Conservation (phyloP, 2,888 invertebrate species). For the Cheilosia scutellata region DNA sequence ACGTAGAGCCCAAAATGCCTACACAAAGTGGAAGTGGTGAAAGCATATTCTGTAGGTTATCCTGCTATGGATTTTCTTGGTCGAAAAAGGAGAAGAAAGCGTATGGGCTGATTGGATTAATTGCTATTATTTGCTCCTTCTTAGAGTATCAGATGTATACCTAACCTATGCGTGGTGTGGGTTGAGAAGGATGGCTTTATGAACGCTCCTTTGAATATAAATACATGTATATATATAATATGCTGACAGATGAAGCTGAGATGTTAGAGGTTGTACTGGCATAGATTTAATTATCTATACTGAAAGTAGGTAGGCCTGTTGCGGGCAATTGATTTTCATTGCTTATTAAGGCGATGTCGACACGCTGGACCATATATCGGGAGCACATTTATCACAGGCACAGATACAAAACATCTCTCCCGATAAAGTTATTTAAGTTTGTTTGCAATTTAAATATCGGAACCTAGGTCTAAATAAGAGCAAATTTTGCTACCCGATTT, state of each 20-base stretch:
- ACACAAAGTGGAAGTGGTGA: conserved; percentile 2
- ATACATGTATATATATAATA: conserved; percentile 28
- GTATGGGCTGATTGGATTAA: conserved; percentile 57
- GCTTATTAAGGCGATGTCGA: too few relatives aligned
- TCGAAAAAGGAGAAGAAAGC: conserved; percentile 2
- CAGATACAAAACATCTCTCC: too few relatives aligned
- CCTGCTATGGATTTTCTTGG: conserved; percentile 20
- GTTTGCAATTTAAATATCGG: too few relatives aligned
- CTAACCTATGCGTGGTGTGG: neutral
- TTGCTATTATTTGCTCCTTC: conserved; percentile 41
- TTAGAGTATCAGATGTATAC: neutral
- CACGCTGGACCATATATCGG: too few relatives aligned
- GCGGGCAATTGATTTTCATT: neutral
- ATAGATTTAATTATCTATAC: neutral
- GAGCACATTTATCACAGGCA: too few relatives aligned
- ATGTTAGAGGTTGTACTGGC: conserved; percentile 28
- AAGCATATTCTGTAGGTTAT: conserved; percentile 1
- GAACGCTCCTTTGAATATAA: conserved; percentile 32
- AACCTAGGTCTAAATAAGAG: too few relatives aligned
- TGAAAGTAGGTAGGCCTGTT: neutral
- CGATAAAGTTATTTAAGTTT: too few relatives aligned
- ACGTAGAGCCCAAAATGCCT: conserved; percentile 14
- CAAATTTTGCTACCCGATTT: too few relatives aligned
- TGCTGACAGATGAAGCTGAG: conserved; percentile 3
- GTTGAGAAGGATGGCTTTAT: conserved; percentile 24